These are phyloP conservation scores for Neodiprion lecontei DNA, from an alignment of 1,140 invertebrate species.

Conservation along the genomic window DNA sequence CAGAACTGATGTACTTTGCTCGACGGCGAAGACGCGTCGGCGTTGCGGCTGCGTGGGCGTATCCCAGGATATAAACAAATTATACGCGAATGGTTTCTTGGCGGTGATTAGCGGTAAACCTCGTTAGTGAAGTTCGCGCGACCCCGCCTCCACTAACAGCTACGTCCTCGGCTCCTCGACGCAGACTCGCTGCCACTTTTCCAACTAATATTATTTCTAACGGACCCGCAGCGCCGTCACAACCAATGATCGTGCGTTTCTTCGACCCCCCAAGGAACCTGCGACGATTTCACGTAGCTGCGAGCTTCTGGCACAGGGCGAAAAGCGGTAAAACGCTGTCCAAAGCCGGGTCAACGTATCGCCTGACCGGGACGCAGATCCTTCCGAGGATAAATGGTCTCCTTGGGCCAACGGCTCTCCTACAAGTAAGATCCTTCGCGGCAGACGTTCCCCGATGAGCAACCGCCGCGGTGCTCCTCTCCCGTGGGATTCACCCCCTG, in stretches of 20 bases:
- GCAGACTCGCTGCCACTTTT: slow-evolving; percentile 2
- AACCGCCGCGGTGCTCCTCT: slow-evolving; percentile 18
- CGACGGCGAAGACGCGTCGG: neutral
- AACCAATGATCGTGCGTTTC: slow-evolving; percentile 7
- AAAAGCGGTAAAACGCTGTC: neutral
- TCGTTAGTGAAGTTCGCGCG: slow-evolving; percentile 49
- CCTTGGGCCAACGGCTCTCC: slow-evolving; percentile 13
- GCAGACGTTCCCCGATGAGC: neutral
- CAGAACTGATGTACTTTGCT: neutral
- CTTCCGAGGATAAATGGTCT: slow-evolving; percentile 41
- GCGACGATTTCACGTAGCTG: too few relatives aligned
- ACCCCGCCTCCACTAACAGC: slow-evolving; percentile 17
- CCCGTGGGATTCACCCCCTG: slow-evolving; percentile 36
- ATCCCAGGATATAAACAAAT: slow-evolving; percentile 55
- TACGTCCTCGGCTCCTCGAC: slow-evolving; percentile 19
- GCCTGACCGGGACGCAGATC: neutral
- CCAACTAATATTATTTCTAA: slow-evolving; percentile 1
- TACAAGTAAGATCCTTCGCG: neutral
- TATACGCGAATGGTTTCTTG: slow-evolving; percentile 55
- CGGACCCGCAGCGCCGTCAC: slow-evolving; percentile 17
- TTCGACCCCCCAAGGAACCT: slow-evolving; percentile 10
- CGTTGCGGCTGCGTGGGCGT: slow-evolving; percentile 31
- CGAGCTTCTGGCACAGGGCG: too few relatives aligned
- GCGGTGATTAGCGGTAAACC: slow-evolving; percentile 54
- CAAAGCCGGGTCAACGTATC: slow-evolving; percentile 18